Base-by-base conservation (phyloP, 2,888 invertebrate genomes). In the Villa cingulata region DNA sequence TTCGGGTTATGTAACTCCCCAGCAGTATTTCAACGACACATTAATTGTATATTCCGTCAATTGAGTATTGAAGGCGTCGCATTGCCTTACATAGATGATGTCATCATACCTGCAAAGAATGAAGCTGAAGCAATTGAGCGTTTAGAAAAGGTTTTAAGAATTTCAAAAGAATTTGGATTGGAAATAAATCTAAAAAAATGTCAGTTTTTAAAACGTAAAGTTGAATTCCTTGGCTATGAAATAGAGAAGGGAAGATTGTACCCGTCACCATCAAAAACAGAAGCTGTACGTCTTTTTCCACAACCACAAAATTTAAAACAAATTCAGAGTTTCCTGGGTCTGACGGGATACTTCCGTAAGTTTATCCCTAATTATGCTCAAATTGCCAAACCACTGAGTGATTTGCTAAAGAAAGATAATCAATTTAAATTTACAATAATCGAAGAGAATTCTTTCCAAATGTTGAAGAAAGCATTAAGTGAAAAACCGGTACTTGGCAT, bases 401-500 rank as follows among this genome's bases (percentile, higher is more conserved):
- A 46, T 3, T 27, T 43, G 4, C 6, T 43, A 12, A 43, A 43
- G 9, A 43, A 42, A 14, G 17, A 41, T 12, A 37, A 2, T 2
- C 2, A 41, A 12, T 51, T 47, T 19, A 7, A 36, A 12, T 46
- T 51, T 40, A 5, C 46, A 59, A 7, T 56, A 59, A 0, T 55
- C 61, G 19, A 65, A 65, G 2, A 58, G 51, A 34, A 19, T 12
- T n/a, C 27, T 10, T 12, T 41, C 17, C 16, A 3, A 15, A 20
- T 12, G 15, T 29, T 52, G 12, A 53, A 39, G 9, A 12, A 45
- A 17, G 45, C 37, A 16, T 37, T 55, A 32, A 16, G 36, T 5
- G 39, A 42, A 23, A 18, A 52, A 41, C 57, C 54, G 27, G 50
- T 62, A 15, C 48, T 64, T n/a, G 53, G 55, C 5, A 42, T 64